These are phyloP conservation scores for Valencia hispanica DNA, from an alignment of 2,797 vertebrate genomes.

Conservation along the genomic window DNA sequence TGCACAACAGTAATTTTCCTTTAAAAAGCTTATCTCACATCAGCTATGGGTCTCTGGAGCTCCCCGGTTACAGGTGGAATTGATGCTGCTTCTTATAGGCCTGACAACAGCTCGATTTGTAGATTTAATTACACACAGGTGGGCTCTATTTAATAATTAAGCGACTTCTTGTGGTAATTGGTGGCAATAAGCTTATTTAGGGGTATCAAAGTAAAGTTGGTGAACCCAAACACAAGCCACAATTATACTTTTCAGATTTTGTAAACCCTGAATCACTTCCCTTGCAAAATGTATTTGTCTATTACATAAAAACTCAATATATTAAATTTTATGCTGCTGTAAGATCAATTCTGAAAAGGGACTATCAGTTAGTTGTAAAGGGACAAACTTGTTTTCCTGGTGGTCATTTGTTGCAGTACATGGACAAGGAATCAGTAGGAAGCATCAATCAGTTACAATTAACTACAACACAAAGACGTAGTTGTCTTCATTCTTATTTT, in stretches of 20 bases:
- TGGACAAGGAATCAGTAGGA: conserved; percentile 27
- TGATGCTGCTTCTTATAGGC: too few relatives aligned
- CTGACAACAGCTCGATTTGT: neutral
- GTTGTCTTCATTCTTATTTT: neutral
- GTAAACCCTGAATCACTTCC: neutral
- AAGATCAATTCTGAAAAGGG: neutral
- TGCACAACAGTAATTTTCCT: neutral
- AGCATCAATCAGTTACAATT: conserved; percentile 19
- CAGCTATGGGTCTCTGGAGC: neutral
- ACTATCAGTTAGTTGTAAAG: neutral
- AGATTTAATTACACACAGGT: neutral
- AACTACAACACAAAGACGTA: neutral
- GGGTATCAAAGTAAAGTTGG: neutral
- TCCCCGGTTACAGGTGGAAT: too few relatives aligned
- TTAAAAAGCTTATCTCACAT: neutral
- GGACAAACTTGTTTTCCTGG: conserved; percentile 43
- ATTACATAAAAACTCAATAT: neutral
- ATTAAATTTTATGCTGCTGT: neutral
- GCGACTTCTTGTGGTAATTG: neutral
- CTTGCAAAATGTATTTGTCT: neutral
- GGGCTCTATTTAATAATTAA: neutral
- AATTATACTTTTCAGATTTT: neutral
- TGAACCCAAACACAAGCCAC: neutral
- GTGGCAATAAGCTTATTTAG: neutral
- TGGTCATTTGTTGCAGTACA: conserved; percentile 51